Evolutionary conservation across 2,888 invertebrate genomes (phyloP).

Genomic region (Prosopocoilus inquinatus): DNA sequence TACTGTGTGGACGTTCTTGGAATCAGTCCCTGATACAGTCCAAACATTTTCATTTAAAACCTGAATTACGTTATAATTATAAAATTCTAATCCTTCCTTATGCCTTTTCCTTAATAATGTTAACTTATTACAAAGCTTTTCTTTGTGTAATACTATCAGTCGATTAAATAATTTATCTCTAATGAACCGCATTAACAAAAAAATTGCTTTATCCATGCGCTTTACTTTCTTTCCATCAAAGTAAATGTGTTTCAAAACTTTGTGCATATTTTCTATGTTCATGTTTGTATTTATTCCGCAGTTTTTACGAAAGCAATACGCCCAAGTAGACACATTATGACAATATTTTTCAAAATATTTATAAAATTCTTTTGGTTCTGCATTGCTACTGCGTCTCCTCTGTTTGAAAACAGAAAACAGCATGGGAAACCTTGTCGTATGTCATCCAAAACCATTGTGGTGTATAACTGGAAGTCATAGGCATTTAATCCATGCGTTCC

Average conservation of each 20-base stretch:
- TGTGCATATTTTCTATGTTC: constrained; percentile 26
- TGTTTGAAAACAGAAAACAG: constrained; percentile 27
- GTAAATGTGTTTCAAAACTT: constrained; percentile 24
- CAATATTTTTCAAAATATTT: constrained; percentile 20
- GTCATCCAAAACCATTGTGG: constrained; percentile 28
- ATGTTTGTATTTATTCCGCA: constrained; percentile 27
- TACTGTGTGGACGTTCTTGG: no score
- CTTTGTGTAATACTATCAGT: constrained; percentile 17
- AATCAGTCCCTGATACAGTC: no score
- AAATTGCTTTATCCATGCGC: constrained; percentile 20
- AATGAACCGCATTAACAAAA: constrained; percentile 21
- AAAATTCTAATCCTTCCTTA: constrained; percentile 10
- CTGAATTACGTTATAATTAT: not conserved
- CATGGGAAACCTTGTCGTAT: constrained; percentile 28
- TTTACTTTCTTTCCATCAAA: constrained; percentile 25
- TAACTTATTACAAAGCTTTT: constrained; percentile 14
- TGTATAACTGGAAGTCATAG: constrained; percentile 29
- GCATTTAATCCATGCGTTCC: constrained; percentile 25
- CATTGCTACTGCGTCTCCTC: constrained; percentile 20
- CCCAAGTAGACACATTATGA: constrained; percentile 17
- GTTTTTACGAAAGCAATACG: constrained; percentile 23
- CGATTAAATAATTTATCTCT: constrained; percentile 22
- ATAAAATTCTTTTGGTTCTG: constrained; percentile 10
- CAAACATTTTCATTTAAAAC: no score
- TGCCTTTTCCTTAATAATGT: not conserved